Percentiles rank a stretch among this genome's conserved stretches.
Conservation (phyloP, 2,888 invertebrate species). For the Chloroclysta siterata region DNA sequence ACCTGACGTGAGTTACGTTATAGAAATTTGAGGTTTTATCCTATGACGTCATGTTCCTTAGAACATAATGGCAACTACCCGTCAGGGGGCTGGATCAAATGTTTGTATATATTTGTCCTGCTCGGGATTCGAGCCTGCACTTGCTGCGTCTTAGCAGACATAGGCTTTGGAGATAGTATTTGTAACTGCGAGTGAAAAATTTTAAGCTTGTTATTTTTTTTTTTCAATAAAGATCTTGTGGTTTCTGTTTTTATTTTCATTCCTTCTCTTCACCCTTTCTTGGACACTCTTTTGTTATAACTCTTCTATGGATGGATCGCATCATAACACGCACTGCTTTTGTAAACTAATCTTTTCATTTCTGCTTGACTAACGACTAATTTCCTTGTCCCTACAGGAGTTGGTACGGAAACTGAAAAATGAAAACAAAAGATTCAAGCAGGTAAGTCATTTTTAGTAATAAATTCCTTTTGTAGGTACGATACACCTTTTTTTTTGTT, state of each 20-base stretch:
- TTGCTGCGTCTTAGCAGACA: no score
- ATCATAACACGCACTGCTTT: slow-evolving; percentile 36
- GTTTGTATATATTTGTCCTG: no score
- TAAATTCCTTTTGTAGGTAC: neutral
- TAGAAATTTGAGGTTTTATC: no score
- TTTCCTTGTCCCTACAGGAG: slow-evolving; percentile 37
- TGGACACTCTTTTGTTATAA: slow-evolving; percentile 3
- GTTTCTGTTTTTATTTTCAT: slow-evolving; percentile 4
- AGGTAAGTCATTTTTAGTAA: slow-evolving; percentile 21
- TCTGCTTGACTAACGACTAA: slow-evolving; percentile 38
- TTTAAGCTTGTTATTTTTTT: no score
- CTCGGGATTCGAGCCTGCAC: no score
- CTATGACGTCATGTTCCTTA: no score
- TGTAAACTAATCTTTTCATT: slow-evolving; percentile 29
- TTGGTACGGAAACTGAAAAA: slow-evolving; percentile 36
- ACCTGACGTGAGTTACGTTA: no score
- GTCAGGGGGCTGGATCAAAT: no score
- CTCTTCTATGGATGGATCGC: slow-evolving; percentile 43
- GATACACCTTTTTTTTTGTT: no score
- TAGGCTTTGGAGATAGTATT: no score
- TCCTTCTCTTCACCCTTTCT: neutral
- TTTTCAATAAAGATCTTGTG: slow-evolving; percentile 9
- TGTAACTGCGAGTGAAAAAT: no score
- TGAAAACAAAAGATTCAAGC: slow-evolving; percentile 30
- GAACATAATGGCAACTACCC: no score